A percentile compares a stretch with the other conserved stretches of the same genome.
Evolutionary conservation across 1,140 invertebrate species (phyloP).

Genomic region (Fopius arisanus): DNA sequence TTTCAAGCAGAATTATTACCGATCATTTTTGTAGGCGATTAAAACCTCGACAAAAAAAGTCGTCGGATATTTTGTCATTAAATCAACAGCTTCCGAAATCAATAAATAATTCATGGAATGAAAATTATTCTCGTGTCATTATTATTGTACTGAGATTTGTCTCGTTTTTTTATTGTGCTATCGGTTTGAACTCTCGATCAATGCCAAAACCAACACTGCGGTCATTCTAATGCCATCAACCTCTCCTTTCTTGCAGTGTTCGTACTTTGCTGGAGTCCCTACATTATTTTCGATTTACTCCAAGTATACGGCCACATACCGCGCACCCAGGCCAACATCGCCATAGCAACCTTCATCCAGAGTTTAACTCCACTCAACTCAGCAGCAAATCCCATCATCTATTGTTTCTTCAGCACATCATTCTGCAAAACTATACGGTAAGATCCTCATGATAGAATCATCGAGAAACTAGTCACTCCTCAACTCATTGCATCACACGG

Average conservation of each 20-base stretch:
- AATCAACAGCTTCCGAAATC: no score
- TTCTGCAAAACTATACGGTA: slow-evolving; percentile 88
- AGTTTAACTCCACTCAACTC: slow-evolving; percentile 92
- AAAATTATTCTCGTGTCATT: no score
- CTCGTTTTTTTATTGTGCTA: no score
- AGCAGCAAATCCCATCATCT: slow-evolving; percentile 94
- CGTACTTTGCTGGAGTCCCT: slow-evolving; percentile 95
- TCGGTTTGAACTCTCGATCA: no score
- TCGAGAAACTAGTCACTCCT: neutral
- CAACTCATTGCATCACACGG: no score
- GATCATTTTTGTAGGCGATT: no score
- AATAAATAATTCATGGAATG: no score
- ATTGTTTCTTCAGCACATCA: slow-evolving; percentile 92
- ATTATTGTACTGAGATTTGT: no score
- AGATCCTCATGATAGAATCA: slow-evolving; percentile 38
- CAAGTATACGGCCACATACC: slow-evolving; percentile 90
- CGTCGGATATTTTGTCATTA: no score
- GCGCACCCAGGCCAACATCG: slow-evolving; percentile 79
- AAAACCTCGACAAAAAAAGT: no score
- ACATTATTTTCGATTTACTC: slow-evolving; percentile 91
- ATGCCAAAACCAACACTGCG: no score
- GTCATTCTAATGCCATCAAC: neutral
- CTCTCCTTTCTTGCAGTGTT: slow-evolving; percentile 77
- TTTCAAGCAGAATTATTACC: no score
- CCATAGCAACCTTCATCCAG: slow-evolving; percentile 90